Conservation (phyloP, 2,797 vertebrate genomes). For the Eurystomus glaucurus region DNA sequence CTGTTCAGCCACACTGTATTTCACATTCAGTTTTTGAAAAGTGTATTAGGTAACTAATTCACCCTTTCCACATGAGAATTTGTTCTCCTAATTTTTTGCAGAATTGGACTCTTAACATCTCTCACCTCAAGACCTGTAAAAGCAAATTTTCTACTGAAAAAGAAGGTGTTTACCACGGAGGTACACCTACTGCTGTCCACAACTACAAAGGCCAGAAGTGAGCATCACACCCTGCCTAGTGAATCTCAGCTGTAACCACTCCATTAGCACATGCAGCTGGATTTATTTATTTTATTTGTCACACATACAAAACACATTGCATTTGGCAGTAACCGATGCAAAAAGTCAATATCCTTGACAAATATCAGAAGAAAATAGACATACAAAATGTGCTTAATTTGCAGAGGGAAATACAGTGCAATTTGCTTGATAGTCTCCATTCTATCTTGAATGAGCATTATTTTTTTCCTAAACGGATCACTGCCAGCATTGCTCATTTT, state of each 20-base stretch:
- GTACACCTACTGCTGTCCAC: slow-evolving; percentile 33
- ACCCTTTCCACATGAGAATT: slow-evolving; percentile 11
- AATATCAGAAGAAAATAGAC: not conserved
- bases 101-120: not conserved
- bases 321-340: not conserved
- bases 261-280: slow-evolving; percentile 53
- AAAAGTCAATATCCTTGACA: not conserved
- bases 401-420: not conserved
- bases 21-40: slow-evolving; percentile 37
- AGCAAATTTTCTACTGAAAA: not conserved
- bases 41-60: slow-evolving; percentile 40
- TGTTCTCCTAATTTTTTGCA: slow-evolving; percentile 44
- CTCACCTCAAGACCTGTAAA: not conserved
- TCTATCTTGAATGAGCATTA: not conserved
- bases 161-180: slow-evolving; percentile 42
- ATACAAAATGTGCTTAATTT: slow-evolving; percentile 6
- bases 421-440: not conserved
- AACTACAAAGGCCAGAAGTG: slow-evolving; percentile 74
- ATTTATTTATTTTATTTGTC: slow-evolving; percentile 37
- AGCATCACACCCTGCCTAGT: slow-evolving; percentile 49
- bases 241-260: slow-evolving; percentile 78
- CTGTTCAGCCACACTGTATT: not conserved
- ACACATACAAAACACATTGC: not conserved
- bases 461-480: not conserved
- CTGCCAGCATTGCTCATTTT: slow-evolving; percentile 45